Percentiles rank a stretch among this genome's conserved stretches.
Evolutionary conservation across 2,113 vertebrate species (phyloP).

Genomic region (Varanus salvator): DNA sequence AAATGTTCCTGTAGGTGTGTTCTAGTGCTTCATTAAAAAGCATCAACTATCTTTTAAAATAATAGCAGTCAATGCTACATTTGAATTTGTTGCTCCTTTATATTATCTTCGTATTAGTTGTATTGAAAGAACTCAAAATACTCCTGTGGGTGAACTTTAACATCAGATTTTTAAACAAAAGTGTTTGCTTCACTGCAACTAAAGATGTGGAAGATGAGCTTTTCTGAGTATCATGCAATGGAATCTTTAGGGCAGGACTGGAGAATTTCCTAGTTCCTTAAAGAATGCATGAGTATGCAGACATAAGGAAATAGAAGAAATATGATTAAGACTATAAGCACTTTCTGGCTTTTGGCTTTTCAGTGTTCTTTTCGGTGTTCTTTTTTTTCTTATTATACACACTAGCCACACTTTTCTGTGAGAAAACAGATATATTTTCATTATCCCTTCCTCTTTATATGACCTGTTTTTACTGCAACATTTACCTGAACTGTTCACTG

Average conservation of each 20-base stretch:
- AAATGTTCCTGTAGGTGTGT: not conserved
- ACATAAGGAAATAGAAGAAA: too few relatives aligned
- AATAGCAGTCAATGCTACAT: not conserved
- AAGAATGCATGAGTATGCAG: not conserved
- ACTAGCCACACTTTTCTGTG: not conserved
- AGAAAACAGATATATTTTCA: too few relatives aligned
- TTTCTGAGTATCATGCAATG: not conserved
- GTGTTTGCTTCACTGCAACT: not conserved
- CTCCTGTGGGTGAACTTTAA: not conserved
- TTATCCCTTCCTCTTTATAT: not conserved
- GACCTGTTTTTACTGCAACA: not conserved
- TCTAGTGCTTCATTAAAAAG: not conserved
- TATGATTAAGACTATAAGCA: not conserved
- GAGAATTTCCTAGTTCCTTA: not conserved
- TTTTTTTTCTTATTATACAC: not conserved
- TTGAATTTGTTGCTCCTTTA: not conserved
- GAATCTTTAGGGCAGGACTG: too few relatives aligned
- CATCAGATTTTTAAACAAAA: not conserved
- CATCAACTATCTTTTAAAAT: not conserved
- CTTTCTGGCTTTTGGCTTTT: not conserved
- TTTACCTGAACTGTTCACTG: not conserved
- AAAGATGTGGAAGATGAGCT: not conserved
- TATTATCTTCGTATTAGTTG: not conserved
- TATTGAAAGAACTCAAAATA: not conserved
- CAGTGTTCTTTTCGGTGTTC: too few relatives aligned